These are phyloP conservation scores for Fragum whitleyi DNA, from an alignment of 2,888 invertebrate genomes.

Conservation along the genomic window DNA sequence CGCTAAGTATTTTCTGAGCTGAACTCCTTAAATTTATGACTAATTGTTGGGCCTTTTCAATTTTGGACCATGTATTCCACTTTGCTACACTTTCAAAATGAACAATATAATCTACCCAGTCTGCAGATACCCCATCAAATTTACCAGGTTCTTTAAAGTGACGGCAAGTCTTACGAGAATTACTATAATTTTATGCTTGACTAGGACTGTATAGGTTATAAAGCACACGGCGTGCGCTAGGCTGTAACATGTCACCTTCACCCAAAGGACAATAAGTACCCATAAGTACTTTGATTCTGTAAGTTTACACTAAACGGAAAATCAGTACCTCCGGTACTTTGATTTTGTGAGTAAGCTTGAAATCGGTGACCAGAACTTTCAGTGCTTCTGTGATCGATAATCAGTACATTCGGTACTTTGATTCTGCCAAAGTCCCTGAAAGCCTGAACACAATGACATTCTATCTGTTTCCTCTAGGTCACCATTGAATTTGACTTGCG, in stretches of 20 bases:
- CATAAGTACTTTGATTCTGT: background rate
- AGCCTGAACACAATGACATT: too few relatives aligned
- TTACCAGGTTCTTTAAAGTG: conserved; percentile 58
- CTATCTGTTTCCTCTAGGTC: too few relatives aligned
- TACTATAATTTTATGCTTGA: background rate
- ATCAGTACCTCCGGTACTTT: too few relatives aligned
- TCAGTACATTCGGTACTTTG: too few relatives aligned
- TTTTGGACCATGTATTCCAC: too few relatives aligned
- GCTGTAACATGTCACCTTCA: background rate
- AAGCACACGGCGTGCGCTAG: background rate
- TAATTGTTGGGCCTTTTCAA: conserved; percentile 28
- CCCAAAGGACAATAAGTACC: background rate
- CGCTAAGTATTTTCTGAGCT: conserved; percentile 27
- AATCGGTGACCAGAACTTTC: too few relatives aligned
- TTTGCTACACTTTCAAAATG: conserved; percentile 65
- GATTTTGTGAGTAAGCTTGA: too few relatives aligned
- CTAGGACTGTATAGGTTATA: background rate
- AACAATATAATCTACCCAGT: conserved; percentile 62
- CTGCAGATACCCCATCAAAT: conserved; percentile 54
- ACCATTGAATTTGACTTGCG: too few relatives aligned
- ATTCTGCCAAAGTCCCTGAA: too few relatives aligned
- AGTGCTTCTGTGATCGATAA: too few relatives aligned
- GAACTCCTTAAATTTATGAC: conserved; percentile 20
- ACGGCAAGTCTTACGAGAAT: background rate
- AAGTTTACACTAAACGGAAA: background rate